Conservation (phyloP, 2,113 vertebrate species). For the Dermatemys mawii region DNA sequence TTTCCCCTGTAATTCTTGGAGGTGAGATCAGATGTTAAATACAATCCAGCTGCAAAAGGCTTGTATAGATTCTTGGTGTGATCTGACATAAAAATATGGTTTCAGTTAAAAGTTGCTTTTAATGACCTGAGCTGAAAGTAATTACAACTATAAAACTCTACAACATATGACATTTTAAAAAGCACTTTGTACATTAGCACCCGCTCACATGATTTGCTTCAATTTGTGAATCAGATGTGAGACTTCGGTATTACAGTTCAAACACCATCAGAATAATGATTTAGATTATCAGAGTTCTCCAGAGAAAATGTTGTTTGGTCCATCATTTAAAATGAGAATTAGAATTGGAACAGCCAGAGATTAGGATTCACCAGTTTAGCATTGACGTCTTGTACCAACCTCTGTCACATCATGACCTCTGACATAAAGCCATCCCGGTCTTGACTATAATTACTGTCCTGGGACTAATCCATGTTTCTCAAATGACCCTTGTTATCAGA, state of each 20-base stretch:
- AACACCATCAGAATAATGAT: conserved; percentile 9
- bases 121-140: background rate
- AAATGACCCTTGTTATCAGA: conserved; percentile 66
- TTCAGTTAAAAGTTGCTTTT: background rate
- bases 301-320: conserved; percentile 49
- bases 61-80: background rate
- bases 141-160: background rate
- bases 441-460: conserved; percentile 70
- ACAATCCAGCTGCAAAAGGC: background rate
- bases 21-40: background rate
- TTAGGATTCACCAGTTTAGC: background rate
- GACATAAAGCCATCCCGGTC: conserved; percentile 68
- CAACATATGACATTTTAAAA: background rate
- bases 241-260: background rate
- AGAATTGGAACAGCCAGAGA: conserved; percentile 36
- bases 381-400: background rate
- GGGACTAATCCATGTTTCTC: conserved; percentile 70
- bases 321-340: conserved; percentile 67
- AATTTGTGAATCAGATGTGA: background rate
- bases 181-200: background rate
- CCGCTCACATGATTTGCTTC: background rate
- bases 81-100: background rate
- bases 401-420: conserved; percentile 63
- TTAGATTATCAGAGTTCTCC: conserved; percentile 67
- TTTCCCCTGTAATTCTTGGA: background rate